Evolutionary conservation across 2,888 invertebrate species (phyloP), one percentile per base, ranked within the genome.

Genomic region (Glyphotaelius pellucidus): DNA sequence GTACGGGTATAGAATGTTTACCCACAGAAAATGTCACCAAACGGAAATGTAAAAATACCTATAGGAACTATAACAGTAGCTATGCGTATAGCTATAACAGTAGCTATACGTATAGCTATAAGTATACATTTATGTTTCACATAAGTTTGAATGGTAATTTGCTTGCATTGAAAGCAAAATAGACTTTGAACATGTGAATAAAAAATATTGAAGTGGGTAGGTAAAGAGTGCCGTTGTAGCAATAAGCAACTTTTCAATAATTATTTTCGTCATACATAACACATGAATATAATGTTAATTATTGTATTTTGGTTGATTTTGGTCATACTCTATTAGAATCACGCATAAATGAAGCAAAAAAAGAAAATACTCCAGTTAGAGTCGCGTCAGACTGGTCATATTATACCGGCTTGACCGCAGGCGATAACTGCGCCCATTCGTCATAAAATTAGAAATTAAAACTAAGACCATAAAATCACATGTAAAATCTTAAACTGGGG

Each of bases 401-500:
- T 32, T 81, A 30, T 32, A 81, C 31, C 32, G 81, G 30, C 30
- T 30, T 81, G 25, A 81, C 81, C 81, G 14, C 32, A 38, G 84
- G 84, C 32, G 38, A 84, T 84, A 84, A 38, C 2, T 35, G n/a
- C 87, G 67, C 19, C 67, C 31, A 25, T 87, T 1, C 31, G 87
- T 31, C 47, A 87, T 87, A 87, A 87, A 87, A 87, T 87, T 87
- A 87, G 87, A 87, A 67, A 87, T 31, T 52, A 87, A 87, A 87
- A 52, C 87, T 52, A 15, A 14, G n/a, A 31, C 52, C 38, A 86
- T 42, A 86, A 42, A 86, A 38, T 86, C 38, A 42, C 25, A 86
- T 30, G 42, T 31, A 86, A 86, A 42, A 35, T 42, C 30, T 42
- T 42, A 91, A 92, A 87, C 89, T 92, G 84, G 92, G 90, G 90